These are phyloP conservation scores for Microctenopoma lineatum DNA, from an alignment of 2,797 vertebrate species.

Conservation along the genomic window DNA sequence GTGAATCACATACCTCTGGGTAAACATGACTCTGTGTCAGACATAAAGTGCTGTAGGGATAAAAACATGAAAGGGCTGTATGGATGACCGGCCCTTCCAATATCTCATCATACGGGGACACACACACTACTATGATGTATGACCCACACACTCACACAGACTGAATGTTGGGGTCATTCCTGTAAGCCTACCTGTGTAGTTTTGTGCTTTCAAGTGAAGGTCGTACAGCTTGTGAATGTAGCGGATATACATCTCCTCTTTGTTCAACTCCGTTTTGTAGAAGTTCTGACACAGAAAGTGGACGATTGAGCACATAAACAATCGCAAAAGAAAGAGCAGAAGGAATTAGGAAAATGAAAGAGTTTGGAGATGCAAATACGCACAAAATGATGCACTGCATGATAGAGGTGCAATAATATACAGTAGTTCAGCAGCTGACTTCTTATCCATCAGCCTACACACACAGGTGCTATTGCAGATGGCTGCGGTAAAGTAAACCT, in stretches of 20 bases:
- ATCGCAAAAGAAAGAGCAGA: neutral
- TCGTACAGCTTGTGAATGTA: slow-evolving; percentile 99
- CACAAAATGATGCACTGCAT: slow-evolving; percentile 27
- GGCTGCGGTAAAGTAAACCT: slow-evolving; percentile 29
- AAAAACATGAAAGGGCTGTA: neutral
- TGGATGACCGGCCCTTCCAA: too few species aligned
- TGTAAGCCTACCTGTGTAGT: slow-evolving; percentile 92
- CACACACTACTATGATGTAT: neutral
- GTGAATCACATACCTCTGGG: neutral
- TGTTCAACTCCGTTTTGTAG: slow-evolving; percentile 98
- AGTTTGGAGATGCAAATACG: slow-evolving; percentile 29
- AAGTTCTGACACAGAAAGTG: slow-evolving; percentile 88
- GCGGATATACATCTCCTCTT: slow-evolving; percentile 99
- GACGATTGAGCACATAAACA: slow-evolving; percentile 17
- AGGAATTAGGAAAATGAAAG: neutral
- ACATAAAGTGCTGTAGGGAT: neutral
- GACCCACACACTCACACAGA: neutral
- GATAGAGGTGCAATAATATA: slow-evolving; percentile 22
- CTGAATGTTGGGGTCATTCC: neutral
- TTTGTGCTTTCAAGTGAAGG: slow-evolving; percentile 97
- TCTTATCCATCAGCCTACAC: slow-evolving; percentile 45
- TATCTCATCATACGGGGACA: too few species aligned
- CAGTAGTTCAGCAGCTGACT: slow-evolving; percentile 38
- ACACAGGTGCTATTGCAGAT: slow-evolving; percentile 39
- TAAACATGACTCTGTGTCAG: neutral